Percentiles rank a stretch among this genome's conserved stretches.
phyloP scores from a whole-genome alignment of 2,797 vertebrate species.

The Mormyrus hasselquistii region DNA sequence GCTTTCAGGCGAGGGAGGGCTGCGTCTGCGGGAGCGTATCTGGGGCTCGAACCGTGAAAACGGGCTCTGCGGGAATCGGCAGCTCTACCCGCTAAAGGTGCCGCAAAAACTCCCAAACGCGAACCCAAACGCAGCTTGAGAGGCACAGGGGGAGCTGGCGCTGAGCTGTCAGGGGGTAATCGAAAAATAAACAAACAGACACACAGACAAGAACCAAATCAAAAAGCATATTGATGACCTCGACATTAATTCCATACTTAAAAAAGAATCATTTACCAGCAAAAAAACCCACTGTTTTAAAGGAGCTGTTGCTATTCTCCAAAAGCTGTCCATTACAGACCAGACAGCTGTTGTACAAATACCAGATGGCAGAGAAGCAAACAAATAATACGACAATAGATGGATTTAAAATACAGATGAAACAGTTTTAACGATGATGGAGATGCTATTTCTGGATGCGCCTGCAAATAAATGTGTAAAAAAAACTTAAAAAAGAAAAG shows the following conservation, averaged over 20 bases:
- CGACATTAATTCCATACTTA: background rate
- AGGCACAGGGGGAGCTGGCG: background rate
- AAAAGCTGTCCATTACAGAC: background rate
- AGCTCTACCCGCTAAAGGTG: background rate
- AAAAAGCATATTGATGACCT: background rate
- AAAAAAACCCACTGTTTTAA: background rate
- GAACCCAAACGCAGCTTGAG: background rate
- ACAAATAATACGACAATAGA: background rate
- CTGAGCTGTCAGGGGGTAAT: background rate
- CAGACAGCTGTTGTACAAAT: background rate
- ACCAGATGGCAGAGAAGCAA: background rate
- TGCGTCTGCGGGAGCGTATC: background rate
- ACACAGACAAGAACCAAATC: background rate
- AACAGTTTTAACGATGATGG: background rate
- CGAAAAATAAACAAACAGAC: background rate
- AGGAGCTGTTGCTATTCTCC: background rate
- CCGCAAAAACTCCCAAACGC: background rate
- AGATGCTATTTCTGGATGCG: background rate
- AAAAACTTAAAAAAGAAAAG: background rate
- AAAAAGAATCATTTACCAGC: background rate
- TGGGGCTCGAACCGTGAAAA: background rate
- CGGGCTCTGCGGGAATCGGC: background rate
- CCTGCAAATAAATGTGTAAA: background rate
- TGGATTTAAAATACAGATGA: background rate
- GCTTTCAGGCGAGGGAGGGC: background rate